Conservation (phyloP, 2,888 invertebrate genomes). For the Melipona beecheii region DNA sequence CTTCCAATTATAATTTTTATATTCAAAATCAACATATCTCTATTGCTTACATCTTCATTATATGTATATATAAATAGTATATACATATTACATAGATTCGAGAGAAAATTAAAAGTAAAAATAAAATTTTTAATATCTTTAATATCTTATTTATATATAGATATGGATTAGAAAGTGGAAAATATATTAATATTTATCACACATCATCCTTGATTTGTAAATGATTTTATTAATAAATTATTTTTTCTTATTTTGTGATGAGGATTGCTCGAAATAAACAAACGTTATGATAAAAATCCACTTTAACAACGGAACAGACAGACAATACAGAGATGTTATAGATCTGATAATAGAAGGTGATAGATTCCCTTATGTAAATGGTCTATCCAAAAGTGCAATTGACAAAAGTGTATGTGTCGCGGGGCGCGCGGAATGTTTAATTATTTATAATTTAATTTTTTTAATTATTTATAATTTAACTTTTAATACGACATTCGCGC, state of each 20-base stretch:
- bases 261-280: constrained; percentile 83
- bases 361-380: constrained; percentile 74
- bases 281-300: constrained; percentile 82
- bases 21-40: neutral
- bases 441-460: constrained; percentile 70
- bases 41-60: neutral
- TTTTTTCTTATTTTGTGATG: constrained; percentile 81
- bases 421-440: constrained; percentile 80
- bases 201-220: constrained; percentile 79
- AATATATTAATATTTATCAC: constrained; percentile 48
- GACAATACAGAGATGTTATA: constrained; percentile 79
- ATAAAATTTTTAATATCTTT: neutral
- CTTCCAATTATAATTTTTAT: neutral
- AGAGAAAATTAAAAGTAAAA: neutral
- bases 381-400: constrained; percentile 83
- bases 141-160: neutral
- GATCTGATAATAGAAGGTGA: constrained; percentile 75
- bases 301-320: constrained; percentile 81
- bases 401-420: constrained; percentile 81
- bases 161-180: neutral
- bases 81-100: neutral
- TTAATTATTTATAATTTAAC: constrained; percentile 69
- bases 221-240: constrained; percentile 84
- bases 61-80: neutral
- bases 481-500: constrained; percentile 76